A percentile compares a stretch with the other conserved stretches of the same genome.
phyloP scores from a whole-genome alignment of 2,888 invertebrate species.

The Thumatha senex region DNA sequence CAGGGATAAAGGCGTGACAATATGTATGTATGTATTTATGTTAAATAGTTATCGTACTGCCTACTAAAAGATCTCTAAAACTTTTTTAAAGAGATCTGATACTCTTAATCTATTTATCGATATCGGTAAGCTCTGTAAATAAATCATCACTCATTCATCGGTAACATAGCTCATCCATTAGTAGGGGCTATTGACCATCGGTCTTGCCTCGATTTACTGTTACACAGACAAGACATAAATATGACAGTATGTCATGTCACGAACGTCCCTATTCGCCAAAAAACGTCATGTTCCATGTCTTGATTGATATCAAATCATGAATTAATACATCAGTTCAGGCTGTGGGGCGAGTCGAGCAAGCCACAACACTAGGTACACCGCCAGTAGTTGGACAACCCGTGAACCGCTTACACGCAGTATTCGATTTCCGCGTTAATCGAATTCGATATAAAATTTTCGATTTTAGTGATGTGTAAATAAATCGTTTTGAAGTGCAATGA shows the following conservation, averaged over 20 bases:
- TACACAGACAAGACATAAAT: conserved; percentile 21
- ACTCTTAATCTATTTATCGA: neutral
- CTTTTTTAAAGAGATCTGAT: too few species aligned
- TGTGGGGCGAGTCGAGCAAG: conserved; percentile 44
- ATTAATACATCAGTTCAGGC: conserved; percentile 50
- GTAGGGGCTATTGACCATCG: conserved; percentile 24
- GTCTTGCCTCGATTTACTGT: conserved; percentile 28
- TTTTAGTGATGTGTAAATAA: conserved; percentile 46
- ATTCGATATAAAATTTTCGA: conserved; percentile 25
- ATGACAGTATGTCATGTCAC: conserved; percentile 34
- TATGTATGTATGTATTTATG: too few species aligned
- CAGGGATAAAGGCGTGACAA: too few species aligned
- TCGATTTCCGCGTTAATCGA: conserved; percentile 40
- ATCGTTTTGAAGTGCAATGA: conserved; percentile 45
- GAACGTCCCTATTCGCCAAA: conserved; percentile 38
- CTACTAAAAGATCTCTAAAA: too few species aligned
- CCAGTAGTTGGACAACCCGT: conserved; percentile 67
- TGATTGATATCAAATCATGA: conserved; percentile 63
- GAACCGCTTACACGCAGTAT: conserved; percentile 61
- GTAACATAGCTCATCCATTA: conserved; percentile 14
- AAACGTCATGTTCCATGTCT: conserved; percentile 50
- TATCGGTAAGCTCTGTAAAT: conserved; percentile 23
- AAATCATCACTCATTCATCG: conserved; percentile 18
- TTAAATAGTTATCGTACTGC: too few species aligned
- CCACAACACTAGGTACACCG: conserved; percentile 45